Evolutionary conservation across 2,797 vertebrate species (phyloP).

Genomic region (Sebastolobus altivelis): DNA sequence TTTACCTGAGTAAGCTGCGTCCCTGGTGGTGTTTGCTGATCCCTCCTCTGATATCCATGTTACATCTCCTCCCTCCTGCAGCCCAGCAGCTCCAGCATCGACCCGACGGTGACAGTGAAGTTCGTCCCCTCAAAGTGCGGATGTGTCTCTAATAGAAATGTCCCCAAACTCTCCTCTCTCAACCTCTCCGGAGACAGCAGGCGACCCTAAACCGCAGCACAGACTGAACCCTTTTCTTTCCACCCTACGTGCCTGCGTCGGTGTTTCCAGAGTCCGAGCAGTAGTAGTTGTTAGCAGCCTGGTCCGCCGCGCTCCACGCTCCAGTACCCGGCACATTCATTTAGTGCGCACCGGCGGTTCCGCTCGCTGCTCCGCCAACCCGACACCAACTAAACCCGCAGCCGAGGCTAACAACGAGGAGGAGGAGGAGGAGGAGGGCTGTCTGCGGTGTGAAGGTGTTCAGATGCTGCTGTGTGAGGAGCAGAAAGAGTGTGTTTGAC

Average conservation of each 20-base stretch:
- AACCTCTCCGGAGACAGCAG: neutral
- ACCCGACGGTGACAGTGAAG: slow-evolving; percentile 45
- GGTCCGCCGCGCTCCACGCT: neutral
- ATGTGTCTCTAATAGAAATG: slow-evolving; percentile 22
- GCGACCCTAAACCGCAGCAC: neutral
- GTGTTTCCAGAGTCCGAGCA: neutral
- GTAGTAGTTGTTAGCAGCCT: neutral
- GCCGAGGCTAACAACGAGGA: neutral
- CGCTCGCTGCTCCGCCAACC: slow-evolving; percentile 8
- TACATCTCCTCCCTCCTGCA: slow-evolving; percentile 62
- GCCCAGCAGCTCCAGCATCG: slow-evolving; percentile 35
- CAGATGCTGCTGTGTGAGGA: neutral
- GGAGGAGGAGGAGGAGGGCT: neutral
- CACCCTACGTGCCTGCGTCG: neutral
- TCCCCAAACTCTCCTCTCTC: slow-evolving; percentile 22
- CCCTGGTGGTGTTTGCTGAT: slow-evolving; percentile 41
- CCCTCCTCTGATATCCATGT: slow-evolving; percentile 78
- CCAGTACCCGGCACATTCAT: slow-evolving; percentile 1
- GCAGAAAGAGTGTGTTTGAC: slow-evolving; percentile 9
- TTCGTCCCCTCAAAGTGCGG: slow-evolving; percentile 54
- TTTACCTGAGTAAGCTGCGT: slow-evolving; percentile 62
- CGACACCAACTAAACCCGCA: neutral
- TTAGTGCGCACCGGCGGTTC: neutral
- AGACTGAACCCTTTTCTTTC: neutral
- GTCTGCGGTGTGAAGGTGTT: neutral